Conservation (phyloP, 92 coral and sea anemone genomes). For the Metridium senile region DNA sequence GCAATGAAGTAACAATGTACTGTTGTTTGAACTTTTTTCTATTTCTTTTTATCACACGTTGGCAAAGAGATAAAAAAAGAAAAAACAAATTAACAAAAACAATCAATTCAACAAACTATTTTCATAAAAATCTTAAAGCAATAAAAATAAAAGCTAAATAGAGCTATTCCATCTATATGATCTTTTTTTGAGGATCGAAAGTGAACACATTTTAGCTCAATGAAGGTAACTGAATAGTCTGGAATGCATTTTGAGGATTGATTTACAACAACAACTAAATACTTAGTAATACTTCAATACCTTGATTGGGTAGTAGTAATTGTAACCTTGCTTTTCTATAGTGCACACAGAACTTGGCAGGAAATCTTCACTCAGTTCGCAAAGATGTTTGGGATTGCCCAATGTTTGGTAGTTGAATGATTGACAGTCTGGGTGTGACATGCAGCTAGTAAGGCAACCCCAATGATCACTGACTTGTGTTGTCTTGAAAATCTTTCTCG, state of each 20-base stretch:
- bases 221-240: too few relatives aligned
- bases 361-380: slow-evolving; percentile 18
- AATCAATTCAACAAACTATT: not conserved
- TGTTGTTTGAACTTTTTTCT: too few relatives aligned
- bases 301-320: not conserved
- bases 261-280: too few relatives aligned
- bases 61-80: not conserved
- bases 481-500: slow-evolving; percentile 1
- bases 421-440: slow-evolving; percentile 18
- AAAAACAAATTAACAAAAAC: not conserved
- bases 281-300: too few relatives aligned
- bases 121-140: too few relatives aligned
- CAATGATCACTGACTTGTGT: not conserved
- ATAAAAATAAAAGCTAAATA: too few relatives aligned
- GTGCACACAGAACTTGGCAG: not conserved
- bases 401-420: slow-evolving; percentile 17
- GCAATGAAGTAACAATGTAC: too few relatives aligned
- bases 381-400: slow-evolving; percentile 29
- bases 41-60: not conserved
- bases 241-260: not conserved
- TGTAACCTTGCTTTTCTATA: slow-evolving; percentile 2
- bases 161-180: too few relatives aligned
- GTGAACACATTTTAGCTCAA: too few relatives aligned
- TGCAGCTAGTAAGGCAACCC: not conserved
- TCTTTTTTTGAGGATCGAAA: too few relatives aligned